A percentile compares a stretch with the other conserved stretches of the same genome.
Conservation (phyloP, 2,888 invertebrate species). For the Caenorhabditis sp. region DNA sequence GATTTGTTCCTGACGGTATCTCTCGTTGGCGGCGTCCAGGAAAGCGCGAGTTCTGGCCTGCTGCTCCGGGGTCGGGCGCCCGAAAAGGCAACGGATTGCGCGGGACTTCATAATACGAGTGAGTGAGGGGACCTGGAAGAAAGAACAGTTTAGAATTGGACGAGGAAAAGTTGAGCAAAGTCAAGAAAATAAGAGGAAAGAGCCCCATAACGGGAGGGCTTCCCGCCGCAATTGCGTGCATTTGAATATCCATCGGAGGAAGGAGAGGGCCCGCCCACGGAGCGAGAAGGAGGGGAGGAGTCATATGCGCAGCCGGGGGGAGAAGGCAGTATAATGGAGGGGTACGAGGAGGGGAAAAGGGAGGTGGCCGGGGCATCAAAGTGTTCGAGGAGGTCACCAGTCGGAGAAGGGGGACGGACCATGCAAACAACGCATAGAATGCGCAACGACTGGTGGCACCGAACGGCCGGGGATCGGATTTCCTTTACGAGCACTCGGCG, state of each 20-base stretch:
- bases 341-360: constrained; percentile 12
- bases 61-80: constrained; percentile 41
- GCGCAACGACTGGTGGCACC: constrained; percentile 48
- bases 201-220: constrained; percentile 37
- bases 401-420: constrained; percentile 42
- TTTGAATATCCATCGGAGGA: constrained; percentile 48
- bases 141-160: neutral
- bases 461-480: constrained; percentile 32
- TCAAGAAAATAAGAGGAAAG: neutral
- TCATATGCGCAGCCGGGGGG: constrained; percentile 38
- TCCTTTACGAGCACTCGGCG: constrained; percentile 12
- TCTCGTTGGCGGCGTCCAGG: constrained; percentile 36
- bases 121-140: constrained; percentile 17
- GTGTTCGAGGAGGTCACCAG: constrained; percentile 40
- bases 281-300: constrained; percentile 45
- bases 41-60: constrained; percentile 17
- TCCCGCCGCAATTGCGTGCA: constrained; percentile 28
- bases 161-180: neutral
- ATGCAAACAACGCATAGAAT: constrained; percentile 42
- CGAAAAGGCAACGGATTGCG: constrained; percentile 55
- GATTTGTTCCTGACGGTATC: constrained; percentile 22
- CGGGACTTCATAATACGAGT: constrained; percentile 24
- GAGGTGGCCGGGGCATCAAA: constrained; percentile 31
- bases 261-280: constrained; percentile 19
- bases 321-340: constrained; percentile 46